Evolutionary conservation across 2,888 invertebrate genomes (phyloP).

Genomic region (Drosophila infuscata): DNA sequence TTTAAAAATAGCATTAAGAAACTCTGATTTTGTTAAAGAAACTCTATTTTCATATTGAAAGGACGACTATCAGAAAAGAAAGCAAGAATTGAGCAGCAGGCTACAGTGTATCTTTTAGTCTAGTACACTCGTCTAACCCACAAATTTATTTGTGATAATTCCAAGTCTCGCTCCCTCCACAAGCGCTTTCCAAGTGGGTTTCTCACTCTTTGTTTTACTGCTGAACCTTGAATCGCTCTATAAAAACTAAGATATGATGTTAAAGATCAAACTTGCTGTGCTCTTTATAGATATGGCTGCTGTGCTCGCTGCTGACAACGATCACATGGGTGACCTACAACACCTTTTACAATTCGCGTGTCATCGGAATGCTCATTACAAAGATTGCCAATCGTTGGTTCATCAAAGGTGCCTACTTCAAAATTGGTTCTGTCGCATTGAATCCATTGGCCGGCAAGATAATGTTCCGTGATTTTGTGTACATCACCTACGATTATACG

Average conservation of each 20-base stretch:
- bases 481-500: conserved; percentile 97
- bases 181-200: neutral
- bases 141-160: neutral
- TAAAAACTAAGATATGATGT: neutral
- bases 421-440: conserved; percentile 96
- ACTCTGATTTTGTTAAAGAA: neutral
- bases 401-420: conserved; percentile 93
- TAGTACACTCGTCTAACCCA: neutral
- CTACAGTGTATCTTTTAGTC: neutral
- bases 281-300: conserved; percentile 87
- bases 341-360: conserved; percentile 96
- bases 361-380: conserved; percentile 95
- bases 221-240: neutral
- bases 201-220: neutral
- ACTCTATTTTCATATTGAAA: neutral
- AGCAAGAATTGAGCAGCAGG: neutral
- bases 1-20: neutral
- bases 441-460: conserved; percentile 99
- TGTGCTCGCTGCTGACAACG: conserved; percentile 92
- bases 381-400: conserved; percentile 94
- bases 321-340: conserved; percentile 97
- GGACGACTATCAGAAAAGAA: neutral
- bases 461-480: conserved; percentile 98
- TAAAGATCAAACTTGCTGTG: conserved; percentile 12
- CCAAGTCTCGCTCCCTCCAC: neutral